phyloP scores from a whole-genome alignment of 2,888 invertebrate species.

The Perizoma flavofasciatum region DNA sequence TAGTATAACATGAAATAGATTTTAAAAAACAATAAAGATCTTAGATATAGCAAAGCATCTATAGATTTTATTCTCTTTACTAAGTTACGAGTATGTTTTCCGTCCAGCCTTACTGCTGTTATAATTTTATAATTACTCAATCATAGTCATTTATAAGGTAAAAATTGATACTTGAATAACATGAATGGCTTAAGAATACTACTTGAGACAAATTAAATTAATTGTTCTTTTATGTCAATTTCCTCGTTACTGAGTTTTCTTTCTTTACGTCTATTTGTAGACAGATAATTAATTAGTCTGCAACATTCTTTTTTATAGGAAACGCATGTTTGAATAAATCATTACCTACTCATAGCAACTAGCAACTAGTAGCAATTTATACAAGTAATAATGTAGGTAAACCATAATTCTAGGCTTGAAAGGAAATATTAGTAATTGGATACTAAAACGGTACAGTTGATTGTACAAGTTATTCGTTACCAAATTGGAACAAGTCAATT shows the following conservation, averaged over 20 bases:
- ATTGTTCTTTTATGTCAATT: slow-evolving; percentile 7
- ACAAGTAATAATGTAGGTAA: neutral
- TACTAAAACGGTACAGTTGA: slow-evolving; percentile 15
- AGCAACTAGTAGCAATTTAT: too few species aligned
- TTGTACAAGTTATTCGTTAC: slow-evolving; percentile 7
- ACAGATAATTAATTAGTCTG: slow-evolving; percentile 13
- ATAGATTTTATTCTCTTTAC: neutral
- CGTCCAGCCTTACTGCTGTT: slow-evolving; percentile 1
- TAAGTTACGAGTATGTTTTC: neutral
- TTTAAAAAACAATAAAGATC: too few species aligned
- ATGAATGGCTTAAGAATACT: slow-evolving; percentile 25
- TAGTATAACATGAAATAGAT: too few species aligned
- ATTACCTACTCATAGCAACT: too few species aligned
- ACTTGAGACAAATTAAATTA: slow-evolving; percentile 23
- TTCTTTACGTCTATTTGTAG: slow-evolving; percentile 25
- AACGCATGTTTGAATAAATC: slow-evolving; percentile 21
- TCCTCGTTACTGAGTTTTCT: slow-evolving; percentile 25
- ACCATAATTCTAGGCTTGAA: slow-evolving; percentile 11
- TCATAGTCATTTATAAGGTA: slow-evolving; percentile 33
- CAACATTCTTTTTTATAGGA: slow-evolving; percentile 16
- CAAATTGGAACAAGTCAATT: neutral
- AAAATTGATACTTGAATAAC: slow-evolving; percentile 29
- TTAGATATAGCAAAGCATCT: too few species aligned
- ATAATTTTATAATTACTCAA: slow-evolving; percentile 30
- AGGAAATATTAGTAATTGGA: slow-evolving; percentile 24